These are phyloP conservation scores for Bathynomus jamesi DNA, from an alignment of 1,140 invertebrate species.

Conservation along the genomic window DNA sequence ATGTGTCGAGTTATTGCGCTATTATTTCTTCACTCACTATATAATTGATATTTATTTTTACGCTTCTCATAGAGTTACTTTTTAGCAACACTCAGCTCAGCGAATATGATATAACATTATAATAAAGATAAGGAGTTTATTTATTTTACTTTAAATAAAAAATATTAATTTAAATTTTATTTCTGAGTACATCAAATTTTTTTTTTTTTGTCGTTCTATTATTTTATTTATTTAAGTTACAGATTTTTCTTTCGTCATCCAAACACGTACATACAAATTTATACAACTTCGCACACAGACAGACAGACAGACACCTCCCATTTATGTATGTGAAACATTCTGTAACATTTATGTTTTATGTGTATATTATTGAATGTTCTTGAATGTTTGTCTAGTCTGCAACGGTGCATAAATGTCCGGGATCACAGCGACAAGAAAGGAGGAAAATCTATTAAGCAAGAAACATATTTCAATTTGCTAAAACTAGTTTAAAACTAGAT, in stretches of 20 bases:
- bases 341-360: background rate
- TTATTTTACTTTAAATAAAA: no score
- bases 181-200: no score
- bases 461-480: background rate
- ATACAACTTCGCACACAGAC: no score
- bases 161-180: no score
- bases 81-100: no score
- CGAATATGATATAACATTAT: no score
- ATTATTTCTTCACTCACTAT: background rate
- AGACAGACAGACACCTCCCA: no score
- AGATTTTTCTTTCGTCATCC: background rate
- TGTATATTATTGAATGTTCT: background rate
- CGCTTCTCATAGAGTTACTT: no score
- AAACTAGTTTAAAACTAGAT: background rate
- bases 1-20: background rate
- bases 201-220: background rate
- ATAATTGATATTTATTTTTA: no score
- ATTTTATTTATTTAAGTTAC: background rate
- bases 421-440: background rate
- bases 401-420: background rate
- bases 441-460: background rate
- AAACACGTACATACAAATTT: no score
- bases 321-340: background rate
- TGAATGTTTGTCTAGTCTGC: background rate
- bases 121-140: no score